Evolutionary conservation across 2,113 vertebrate genomes (phyloP).

Genomic region (Conger conger): DNA sequence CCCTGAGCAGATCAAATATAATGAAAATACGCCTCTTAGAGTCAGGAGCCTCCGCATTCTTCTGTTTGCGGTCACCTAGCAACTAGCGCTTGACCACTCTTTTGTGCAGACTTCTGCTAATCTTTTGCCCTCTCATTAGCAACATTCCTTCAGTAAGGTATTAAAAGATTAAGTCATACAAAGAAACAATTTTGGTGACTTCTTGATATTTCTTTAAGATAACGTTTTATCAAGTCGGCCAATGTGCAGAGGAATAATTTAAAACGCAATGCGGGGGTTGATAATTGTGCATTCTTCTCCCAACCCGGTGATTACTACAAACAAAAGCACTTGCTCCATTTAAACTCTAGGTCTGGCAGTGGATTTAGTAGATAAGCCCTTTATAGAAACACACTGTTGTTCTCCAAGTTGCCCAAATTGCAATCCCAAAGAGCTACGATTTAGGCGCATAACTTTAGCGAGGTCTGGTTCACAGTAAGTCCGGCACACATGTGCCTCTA

Average conservation of each 20-base stretch:
- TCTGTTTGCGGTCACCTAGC: conserved; percentile 74
- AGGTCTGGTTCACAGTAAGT: conserved; percentile 33
- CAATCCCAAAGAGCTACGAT: conserved; percentile 23
- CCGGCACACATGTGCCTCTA: conserved; percentile 31
- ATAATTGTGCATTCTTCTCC: not conserved
- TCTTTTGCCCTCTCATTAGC: conserved; percentile 72
- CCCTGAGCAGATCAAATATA: conserved; percentile 74
- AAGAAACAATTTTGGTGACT: conserved; percentile 73
- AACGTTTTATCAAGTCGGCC: conserved; percentile 64
- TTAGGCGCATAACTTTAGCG: conserved; percentile 23
- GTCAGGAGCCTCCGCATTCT: conserved; percentile 69
- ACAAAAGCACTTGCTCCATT: conserved; percentile 15
- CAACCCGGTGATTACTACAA: conserved; percentile 38
- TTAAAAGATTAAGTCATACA: conserved; percentile 79
- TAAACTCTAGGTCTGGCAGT: conserved; percentile 14
- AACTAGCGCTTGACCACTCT: conserved; percentile 74
- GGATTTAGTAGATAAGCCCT: conserved; percentile 36
- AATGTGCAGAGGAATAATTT: conserved; percentile 31
- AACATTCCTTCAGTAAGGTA: conserved; percentile 73
- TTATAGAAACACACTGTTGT: conserved; percentile 9
- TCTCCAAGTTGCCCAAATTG: conserved; percentile 26
- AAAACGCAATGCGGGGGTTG: not conserved
- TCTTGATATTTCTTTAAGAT: conserved; percentile 70
- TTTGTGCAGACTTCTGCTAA: conserved; percentile 72
- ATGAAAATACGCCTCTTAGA: conserved; percentile 70